Base-by-base conservation (phyloP, 2,888 invertebrate genomes). In the Lepeophtheirus nordmannii region DNA sequence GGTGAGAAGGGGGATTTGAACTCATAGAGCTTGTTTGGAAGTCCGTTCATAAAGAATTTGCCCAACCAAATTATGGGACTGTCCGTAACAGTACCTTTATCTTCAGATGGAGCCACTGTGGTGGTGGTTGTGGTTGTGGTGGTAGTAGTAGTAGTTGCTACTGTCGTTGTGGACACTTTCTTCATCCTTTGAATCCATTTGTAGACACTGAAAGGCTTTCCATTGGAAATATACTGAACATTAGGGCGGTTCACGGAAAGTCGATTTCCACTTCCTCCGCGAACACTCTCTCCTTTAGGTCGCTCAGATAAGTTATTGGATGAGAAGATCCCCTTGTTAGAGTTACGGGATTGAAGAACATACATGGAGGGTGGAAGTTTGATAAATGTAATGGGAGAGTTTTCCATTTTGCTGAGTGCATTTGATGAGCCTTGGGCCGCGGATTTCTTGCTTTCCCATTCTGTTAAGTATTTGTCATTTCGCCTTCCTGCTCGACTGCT, bases 31-130 rank as follows among this genome's bases (percentile, higher is more conserved):
- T 38, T 20, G n/a, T 41, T 62, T n/a, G 62, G 62, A 17, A 62
- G 22, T 17, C 62, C 62, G 7, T 62, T 62, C 38, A 62, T 38
- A 12, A 62, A 39, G 39, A 62, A 62, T 40, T 62, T 62, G n/a
- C 62, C 62, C 10, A 62, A 23, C 62, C 62, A 62, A 62, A 62
- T 62, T n/a, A 62, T 62, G 17, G 62, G 62, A 41, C 62, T 62
- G 40, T 62, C 40, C 17, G 30, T 40, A 20, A 23, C 20, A 40
- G 62, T 40, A 12, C 39, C 39, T 14, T 22, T 59, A 12, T 20
- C 40, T 17, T 20, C 17, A 38, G 40, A 17, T 8, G 62, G 30
- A 17, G 62, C 20, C 39, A 17, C 11, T 20, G 62, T 62, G 10
- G 60, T 59, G 1, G 60, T 59, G 1, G 62, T 62, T 41, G 62